Evolutionary conservation across 2,113 vertebrate genomes (phyloP), one percentile per base, ranked within the genome.

Genomic region (Pseudopipra pipra): DNA sequence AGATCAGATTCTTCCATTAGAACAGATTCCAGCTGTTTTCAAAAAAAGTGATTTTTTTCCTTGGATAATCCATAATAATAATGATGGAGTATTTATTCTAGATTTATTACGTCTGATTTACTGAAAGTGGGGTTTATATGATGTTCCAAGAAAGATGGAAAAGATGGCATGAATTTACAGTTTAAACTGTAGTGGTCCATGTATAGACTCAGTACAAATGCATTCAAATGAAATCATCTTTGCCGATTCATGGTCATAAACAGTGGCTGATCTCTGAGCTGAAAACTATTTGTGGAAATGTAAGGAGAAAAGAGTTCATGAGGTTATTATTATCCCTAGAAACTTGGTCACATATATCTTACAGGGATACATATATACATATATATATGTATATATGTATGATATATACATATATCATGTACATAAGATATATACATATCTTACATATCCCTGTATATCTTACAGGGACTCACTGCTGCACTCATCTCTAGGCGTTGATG

Each of bases 11-110:
- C 5, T 5, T 75, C 27, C 54, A 5, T 65, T 70, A n/a, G 39
- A 76, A 22, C 5, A 37, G 35, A 37, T 63, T 70, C 12, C 24
- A 85, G 5, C 13, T 68, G 6, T n/a, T 74, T 72, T 24, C 5
- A 80, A 49, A 85, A 43, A 47, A 22, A 1, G 2, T 1, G 0
- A 11, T 18, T 6, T 1, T 30, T 66, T 41, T 20, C 46, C 25
- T 55, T 67, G 6, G 2, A 5, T 80, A 27, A 41, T 66, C 14
- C 6, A 23, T 68, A 54, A 41, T 23, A 83, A 59, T 54, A 75
- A 16, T 9, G 2, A 52, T 43, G 15, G 4, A 54, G 4, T 14
- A 22, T 67, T 71, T 85, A 1, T 61, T 58, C 24, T 68, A 56
- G 30, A 41, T 76, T 70, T 44, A 46, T 25, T 31, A 12, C 9